Evolutionary conservation across 1,140 invertebrate species (phyloP), one percentile per base, ranked within the genome.

Genomic region (Oedothorax gibbosus): DNA sequence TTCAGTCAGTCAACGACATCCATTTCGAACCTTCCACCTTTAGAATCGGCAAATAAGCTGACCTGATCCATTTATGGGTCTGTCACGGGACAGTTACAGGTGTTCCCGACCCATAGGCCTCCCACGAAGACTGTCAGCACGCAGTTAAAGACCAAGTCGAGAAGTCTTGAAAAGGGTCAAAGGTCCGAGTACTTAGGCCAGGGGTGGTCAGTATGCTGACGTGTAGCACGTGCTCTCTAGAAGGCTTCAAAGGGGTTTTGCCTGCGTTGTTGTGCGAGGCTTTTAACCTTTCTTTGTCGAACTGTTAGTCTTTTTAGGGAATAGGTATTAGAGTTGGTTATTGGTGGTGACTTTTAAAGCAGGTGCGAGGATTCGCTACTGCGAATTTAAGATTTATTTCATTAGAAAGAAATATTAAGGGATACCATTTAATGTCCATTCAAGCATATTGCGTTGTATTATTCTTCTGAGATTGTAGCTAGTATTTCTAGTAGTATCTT

Each of bases 81-180:
- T 82, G 80, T 82, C 56, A 60, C 73, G 56, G 65, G 80, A 49
- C 62, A 66, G 49, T 82, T 51, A 72, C 81, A 84, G 81, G 81
- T 84, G 81, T 84, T 84, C 71, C 20, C 60, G 20, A 53, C 7
- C n/a, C 7, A 14, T n/a, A 15, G 81, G 62, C 60, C 81, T 72
- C 81, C 81, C 81, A 84, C 81, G 81, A 75, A 54, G 81, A 9
- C 56, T 66, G 81, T 84, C 81, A 84, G 66, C 71, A 21, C 72
- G 57, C n/a, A 82, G 57, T 82, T 73, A 50, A 64, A 57, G 64
- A 64, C 35, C 21, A 49, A 69, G 80, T 49, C 8, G 69, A n/a
- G 54, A 71, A 72, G 60, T 21, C 77, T 60, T 54, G 51, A 57
- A 81, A 35, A 49, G 51, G 81, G 81, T 84, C 66, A 84, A 57